Evolutionary conservation across 23 tunicate species (phyloP).

Genomic region (Oikopleura albicans): DNA sequence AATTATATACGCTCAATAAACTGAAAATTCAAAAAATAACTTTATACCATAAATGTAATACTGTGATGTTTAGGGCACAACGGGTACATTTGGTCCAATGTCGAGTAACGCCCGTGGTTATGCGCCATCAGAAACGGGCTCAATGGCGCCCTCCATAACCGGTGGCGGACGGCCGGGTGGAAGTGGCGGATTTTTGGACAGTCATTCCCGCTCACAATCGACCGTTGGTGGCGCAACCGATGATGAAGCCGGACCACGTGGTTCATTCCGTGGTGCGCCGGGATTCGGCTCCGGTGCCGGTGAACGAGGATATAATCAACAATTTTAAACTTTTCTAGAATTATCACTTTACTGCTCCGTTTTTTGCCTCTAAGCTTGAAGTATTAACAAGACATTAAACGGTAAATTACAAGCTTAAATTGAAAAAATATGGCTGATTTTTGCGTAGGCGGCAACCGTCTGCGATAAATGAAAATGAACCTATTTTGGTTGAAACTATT

Average conservation of each 20-base stretch:
- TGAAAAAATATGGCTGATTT: no score
- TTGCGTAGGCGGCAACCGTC: no score
- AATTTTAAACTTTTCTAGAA: neutral
- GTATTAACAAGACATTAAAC: no score
- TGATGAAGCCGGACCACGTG: constrained; percentile 3
- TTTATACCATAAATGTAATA: no score
- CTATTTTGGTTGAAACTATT: no score
- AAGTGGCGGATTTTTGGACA: neutral
- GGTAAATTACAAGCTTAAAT: no score
- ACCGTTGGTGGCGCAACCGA: neutral
- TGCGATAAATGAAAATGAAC: no score
- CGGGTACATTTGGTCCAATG: neutral
- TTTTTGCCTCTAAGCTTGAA: no score
- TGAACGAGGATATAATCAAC: neutral
- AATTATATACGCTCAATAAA: no score
- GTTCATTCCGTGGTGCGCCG: constrained; percentile 10
- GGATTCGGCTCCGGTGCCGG: neutral
- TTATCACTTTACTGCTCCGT: no score
- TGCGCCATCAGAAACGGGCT: constrained; percentile 3
- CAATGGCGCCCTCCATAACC: constrained; percentile 6
- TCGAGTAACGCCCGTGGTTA: constrained; percentile 5
- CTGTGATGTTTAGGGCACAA: neutral
- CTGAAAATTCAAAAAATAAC: no score
- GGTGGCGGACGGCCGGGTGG: neutral
- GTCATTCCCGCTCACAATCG: neutral